These are phyloP conservation scores for Chelon labrosus DNA, from an alignment of 2,797 vertebrate genomes.

Conservation along the genomic window DNA sequence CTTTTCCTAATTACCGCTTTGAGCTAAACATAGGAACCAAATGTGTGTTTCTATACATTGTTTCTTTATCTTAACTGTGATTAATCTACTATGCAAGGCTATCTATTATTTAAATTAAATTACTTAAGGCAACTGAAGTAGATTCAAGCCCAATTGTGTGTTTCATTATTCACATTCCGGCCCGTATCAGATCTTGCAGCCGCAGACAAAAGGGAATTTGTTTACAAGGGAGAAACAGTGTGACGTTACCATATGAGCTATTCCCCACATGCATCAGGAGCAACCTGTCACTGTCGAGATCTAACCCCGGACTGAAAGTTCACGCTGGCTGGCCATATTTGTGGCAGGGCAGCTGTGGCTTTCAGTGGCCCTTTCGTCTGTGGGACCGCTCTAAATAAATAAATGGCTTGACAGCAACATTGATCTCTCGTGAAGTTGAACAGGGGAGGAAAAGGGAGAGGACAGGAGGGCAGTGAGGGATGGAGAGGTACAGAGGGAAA, in stretches of 20 bases:
- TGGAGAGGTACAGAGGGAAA: conserved; percentile 37
- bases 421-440: conserved; percentile 79
- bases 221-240: conserved; percentile 50
- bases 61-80: conserved; percentile 27
- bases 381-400: conserved; percentile 77
- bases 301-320: conserved; percentile 59
- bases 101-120: conserved; percentile 67
- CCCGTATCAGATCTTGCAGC: conserved; percentile 37
- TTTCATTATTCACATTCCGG: conserved; percentile 63
- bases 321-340: conserved; percentile 56
- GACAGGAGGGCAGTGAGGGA: conserved; percentile 63
- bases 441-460: conserved; percentile 59
- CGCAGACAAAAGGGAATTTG: conserved; percentile 52
- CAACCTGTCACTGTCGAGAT: conserved; percentile 61
- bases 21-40: conserved; percentile 21
- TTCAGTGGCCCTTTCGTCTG: conserved; percentile 61
- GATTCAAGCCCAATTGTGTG: conserved; percentile 50
- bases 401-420: conserved; percentile 77
- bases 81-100: conserved; percentile 42
- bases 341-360: conserved; percentile 62
- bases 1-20: conserved; percentile 24
- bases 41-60: conserved; percentile 22
- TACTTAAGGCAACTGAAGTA: conserved; percentile 42
- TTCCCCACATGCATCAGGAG: conserved; percentile 51
- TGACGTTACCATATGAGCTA: conserved; percentile 38